Conservation (phyloP, 2,888 invertebrate species). For the Odontothrips loti region DNA sequence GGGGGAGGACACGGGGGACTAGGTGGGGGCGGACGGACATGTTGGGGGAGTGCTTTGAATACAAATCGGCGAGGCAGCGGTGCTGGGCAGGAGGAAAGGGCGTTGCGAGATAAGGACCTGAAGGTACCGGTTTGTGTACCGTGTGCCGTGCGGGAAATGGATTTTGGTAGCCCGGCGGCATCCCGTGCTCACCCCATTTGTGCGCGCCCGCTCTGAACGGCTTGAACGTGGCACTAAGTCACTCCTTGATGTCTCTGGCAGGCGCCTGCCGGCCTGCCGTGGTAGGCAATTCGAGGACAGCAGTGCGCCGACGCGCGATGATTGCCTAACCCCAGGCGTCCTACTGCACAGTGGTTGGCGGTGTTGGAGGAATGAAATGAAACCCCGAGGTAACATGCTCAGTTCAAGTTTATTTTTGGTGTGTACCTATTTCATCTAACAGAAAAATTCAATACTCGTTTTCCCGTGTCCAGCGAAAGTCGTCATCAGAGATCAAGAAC, state of each 20-base stretch:
- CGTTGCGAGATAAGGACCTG: not conserved
- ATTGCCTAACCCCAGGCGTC: not conserved
- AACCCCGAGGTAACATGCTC: not conserved
- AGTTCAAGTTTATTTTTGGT: slow-evolving; percentile 21
- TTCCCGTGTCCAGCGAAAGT: not conserved
- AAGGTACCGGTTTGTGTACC: not conserved
- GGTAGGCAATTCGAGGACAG: not conserved
- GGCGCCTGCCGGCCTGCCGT: not conserved
- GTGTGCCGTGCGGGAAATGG: not conserved
- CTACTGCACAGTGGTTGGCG: not conserved
- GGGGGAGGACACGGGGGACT: no score
- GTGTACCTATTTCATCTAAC: not conserved
- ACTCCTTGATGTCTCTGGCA: no score
- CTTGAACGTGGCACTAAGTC: no score
- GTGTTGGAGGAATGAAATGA: not conserved
- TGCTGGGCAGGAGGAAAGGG: not conserved
- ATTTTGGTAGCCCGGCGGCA: not conserved
- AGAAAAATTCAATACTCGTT: not conserved
- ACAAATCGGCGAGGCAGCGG: not conserved
- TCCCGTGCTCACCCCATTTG: no score
- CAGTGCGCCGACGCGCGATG: not conserved
- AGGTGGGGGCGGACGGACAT: not conserved
- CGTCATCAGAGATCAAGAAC: not conserved
- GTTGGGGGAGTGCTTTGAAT: slow-evolving; percentile 11
- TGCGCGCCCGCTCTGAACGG: no score